Evolutionary conservation across 1,140 invertebrate species (phyloP), one percentile per base, ranked within the genome.

Genomic region (Trichonephila clavata): DNA sequence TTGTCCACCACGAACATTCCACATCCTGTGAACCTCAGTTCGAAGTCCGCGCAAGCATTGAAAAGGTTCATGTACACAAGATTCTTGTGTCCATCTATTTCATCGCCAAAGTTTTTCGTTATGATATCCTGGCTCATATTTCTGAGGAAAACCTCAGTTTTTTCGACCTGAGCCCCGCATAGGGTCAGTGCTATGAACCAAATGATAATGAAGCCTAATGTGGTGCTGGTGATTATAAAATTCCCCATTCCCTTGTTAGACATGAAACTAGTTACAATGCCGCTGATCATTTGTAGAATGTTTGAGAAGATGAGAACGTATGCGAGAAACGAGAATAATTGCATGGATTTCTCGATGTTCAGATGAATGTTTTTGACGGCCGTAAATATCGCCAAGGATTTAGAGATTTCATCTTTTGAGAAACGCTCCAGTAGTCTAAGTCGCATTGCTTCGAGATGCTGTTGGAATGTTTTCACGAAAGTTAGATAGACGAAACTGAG

Each of bases 1-100:
- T 86, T 86, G 27, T 86, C 50, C 14, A 61, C 57, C 2, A 27
- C 24, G 24, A 86, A 86, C 24, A 86, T 86, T 50, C 57, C 84
- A 57, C 84, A 86, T 24, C 57, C 24, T 4, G 84, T 86, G 50
- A 86, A 61, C 8, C 50, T 59, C n/a, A 63, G 24, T 10, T 86
- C n/a, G 2, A 86, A 21, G 1, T 86, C 59, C 13, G 50, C 24
- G 14, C 84, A 60, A 1, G 21, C 20, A 61, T 60, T 61, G 24
- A 86, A 60, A 2, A 86, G 24, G 18, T 86, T 60, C 5, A 86
- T 21, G n/a, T 50, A 32, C 21, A 24, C 13, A 21, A 24, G 65
- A 13, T 68, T 24, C 21, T 68, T 68, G 18, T 61, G 24, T 61
- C 57, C n/a, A 0, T 20, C 18, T 3, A 18, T 10, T 21, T 60